Evolutionary conservation across 2,888 invertebrate species (phyloP).

Genomic region (Orchesella flavescens): DNA sequence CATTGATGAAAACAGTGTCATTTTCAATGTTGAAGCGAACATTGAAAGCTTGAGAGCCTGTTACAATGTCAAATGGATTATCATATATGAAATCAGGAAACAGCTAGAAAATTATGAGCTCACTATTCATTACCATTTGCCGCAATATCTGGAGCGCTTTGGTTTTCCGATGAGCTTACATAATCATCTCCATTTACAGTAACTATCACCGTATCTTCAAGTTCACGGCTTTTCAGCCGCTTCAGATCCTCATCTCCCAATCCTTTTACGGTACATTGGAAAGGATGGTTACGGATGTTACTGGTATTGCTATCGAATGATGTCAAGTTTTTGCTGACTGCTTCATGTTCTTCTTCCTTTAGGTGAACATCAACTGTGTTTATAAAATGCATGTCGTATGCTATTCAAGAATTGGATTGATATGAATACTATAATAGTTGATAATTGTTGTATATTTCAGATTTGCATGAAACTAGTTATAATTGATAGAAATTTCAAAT

Average conservation of each 20-base stretch:
- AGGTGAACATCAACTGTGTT: too few species aligned
- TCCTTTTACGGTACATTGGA: conserved; percentile 15
- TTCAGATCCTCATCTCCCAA: conserved; percentile 3
- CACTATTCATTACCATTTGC: background rate
- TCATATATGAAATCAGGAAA: background rate
- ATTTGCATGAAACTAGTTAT: too few species aligned
- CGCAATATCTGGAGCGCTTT: background rate
- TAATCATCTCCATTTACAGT: background rate
- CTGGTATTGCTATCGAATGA: background rate
- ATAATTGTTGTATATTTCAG: too few species aligned
- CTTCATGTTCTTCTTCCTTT: too few species aligned
- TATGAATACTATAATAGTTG: too few species aligned
- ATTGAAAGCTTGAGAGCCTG: background rate
- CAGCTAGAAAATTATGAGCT: background rate
- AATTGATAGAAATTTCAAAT: too few species aligned
- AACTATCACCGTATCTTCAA: background rate
- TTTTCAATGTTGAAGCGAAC: background rate
- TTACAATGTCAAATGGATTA: too few species aligned
- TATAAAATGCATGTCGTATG: too few species aligned
- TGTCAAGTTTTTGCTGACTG: background rate
- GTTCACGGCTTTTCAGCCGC: too few species aligned
- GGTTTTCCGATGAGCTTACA: background rate
- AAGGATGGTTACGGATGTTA: background rate
- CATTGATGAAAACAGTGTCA: background rate
- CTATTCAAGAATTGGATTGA: too few species aligned